Evolutionary conservation across 2,113 vertebrate species (phyloP), one percentile per base, ranked within the genome.

Genomic region (Trematocara variabile): DNA sequence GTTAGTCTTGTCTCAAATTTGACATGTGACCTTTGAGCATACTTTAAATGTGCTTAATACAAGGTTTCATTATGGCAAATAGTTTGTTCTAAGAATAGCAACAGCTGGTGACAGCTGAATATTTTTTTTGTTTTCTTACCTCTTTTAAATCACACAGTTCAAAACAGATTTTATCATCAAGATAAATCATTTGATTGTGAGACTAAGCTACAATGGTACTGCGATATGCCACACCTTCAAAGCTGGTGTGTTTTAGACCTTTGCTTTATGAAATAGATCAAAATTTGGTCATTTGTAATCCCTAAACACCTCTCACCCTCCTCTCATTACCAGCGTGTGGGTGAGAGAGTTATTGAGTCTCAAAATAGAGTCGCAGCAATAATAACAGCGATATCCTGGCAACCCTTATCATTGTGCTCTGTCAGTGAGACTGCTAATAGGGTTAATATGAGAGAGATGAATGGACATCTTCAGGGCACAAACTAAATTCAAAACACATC

Each of bases 331-430:
- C 81, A 12, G 56, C 41, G 86, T 84, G 86, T 90, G 86, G 80
- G 58, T 65, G 81, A 84, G 77, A 83, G 81, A 89, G 44, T 87
- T 88, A 91, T 81, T 85, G 89, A 90, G 82, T 89, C 91, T 93
- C 82, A 85, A 87, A 93, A 90, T 88, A 87, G 88, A 89, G 87
- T 86, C 63, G 70, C 53, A 60, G 83, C 81, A 90, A 88, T 92
- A 89, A 92, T 89, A 91, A 84, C 91, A 81, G 82, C 83, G 79
- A 91, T 88, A 91, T 92, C 91, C 92, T 89, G 86, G 87, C 89
- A 93, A 92, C 81, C 85, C 68, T 80, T 89, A 83, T 90, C 65
- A 48, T n/a, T 80, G 83, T 83, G 84, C 58, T 86, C 86, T 41
- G 83, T 91, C 75, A 86, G 37, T 79, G 79, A 84, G 82, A 9